Percentiles rank a stretch among this genome's conserved stretches.
phyloP scores from a whole-genome alignment of 1,140 invertebrate genomes.

The Nixonia krombeini region DNA sequence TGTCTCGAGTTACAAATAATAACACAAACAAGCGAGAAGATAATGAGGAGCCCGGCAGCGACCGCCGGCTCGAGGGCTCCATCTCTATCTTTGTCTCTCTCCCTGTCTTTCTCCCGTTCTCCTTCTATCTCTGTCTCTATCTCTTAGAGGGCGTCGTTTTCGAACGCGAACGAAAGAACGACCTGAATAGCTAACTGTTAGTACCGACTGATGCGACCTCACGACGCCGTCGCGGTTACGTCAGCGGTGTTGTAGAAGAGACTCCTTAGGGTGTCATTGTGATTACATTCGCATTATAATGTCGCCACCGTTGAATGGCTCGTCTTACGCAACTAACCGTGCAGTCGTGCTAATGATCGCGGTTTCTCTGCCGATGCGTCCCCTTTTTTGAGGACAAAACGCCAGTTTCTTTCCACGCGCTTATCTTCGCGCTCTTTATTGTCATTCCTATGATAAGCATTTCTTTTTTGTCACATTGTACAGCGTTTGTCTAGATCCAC shows the following conservation, averaged over 20 bases:
- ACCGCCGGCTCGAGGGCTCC: constrained; percentile 14
- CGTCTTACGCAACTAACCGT: constrained; percentile 18
- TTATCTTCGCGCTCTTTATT: no score
- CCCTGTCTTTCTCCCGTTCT: constrained; percentile 13
- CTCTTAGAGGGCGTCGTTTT: constrained; percentile 25
- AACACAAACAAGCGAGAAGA: constrained; percentile 24
- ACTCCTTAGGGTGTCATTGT: constrained; percentile 36
- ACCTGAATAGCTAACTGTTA: constrained; percentile 33
- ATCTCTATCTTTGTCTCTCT: constrained; percentile 11
- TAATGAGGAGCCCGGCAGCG: constrained; percentile 24
- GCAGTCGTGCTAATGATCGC: constrained; percentile 15
- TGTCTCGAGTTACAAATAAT: constrained; percentile 37
- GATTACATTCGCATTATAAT: constrained; percentile 25
- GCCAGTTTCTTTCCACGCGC: no score
- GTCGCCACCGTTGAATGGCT: constrained; percentile 15
- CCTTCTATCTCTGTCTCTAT: constrained; percentile 29
- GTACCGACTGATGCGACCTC: constrained; percentile 23
- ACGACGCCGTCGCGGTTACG: constrained; percentile 13
- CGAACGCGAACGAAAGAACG: constrained; percentile 13
- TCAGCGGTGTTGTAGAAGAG: constrained; percentile 30
- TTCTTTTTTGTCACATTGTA: no score
- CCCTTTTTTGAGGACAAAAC: background rate
- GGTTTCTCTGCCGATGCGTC: background rate
- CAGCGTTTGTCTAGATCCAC: no score
- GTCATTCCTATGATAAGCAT: no score